Evolutionary conservation across 2,797 vertebrate species (phyloP).

Genomic region (Danio kyathit): DNA sequence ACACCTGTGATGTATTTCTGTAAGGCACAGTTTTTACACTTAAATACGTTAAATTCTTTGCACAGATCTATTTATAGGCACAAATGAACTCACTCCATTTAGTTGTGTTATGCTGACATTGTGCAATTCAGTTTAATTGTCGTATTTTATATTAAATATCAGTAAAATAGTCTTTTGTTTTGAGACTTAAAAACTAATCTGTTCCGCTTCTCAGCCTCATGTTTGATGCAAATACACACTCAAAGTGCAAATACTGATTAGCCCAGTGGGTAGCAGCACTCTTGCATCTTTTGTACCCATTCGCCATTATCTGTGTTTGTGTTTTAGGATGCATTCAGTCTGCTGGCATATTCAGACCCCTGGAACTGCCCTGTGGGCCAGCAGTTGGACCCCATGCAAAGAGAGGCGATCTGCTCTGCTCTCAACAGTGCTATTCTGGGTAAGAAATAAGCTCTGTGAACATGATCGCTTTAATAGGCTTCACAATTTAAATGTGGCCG

Average conservation of each 20-base stretch:
- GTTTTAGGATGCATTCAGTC: conserved; percentile 94
- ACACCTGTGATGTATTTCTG: too few relatives aligned
- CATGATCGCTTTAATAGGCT: background rate
- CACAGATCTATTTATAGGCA: too few relatives aligned
- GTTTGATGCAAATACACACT: conserved; percentile 31
- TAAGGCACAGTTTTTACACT: too few relatives aligned
- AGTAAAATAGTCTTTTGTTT: background rate
- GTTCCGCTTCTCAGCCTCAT: conserved; percentile 13
- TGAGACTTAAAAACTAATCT: background rate
- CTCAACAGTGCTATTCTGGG: conserved; percentile 99
- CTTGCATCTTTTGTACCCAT: conserved; percentile 31
- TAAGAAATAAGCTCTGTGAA: conserved; percentile 69
- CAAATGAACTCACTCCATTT: too few relatives aligned
- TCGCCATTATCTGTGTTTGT: conserved; percentile 46
- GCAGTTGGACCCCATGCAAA: conserved; percentile 95
- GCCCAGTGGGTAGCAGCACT: conserved; percentile 13
- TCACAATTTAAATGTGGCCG: background rate
- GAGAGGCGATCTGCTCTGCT: conserved; percentile 94
- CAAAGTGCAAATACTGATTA: conserved; percentile 35
- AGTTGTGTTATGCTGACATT: background rate
- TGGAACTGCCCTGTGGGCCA: conserved; percentile 98
- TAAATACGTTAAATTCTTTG: too few relatives aligned
- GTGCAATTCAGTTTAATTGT: background rate
- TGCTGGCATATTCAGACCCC: conserved; percentile 96
- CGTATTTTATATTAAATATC: conserved; percentile 5